Evolutionary conservation across 1,140 invertebrate genomes (phyloP), one percentile per base, ranked within the genome.

Genomic region (Nomia melanderi): DNA sequence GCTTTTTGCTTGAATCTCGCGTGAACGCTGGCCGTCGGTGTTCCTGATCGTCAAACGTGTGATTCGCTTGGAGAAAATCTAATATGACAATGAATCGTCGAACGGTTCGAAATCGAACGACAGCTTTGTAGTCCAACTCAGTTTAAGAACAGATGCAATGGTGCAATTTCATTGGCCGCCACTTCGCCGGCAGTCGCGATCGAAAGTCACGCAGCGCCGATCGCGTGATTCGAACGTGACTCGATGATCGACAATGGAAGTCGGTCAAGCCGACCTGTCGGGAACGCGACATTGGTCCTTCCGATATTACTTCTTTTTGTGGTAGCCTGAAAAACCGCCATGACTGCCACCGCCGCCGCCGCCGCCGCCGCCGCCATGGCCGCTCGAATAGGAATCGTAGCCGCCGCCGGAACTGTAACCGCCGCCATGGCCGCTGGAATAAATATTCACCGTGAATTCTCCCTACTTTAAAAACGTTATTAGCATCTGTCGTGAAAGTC

Each of bases 291-390:
- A 57, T 69, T 31, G 9, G 27, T 23, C 12, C 20, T 5, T 14
- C 23, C 14, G 39, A 4, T 77, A 11, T 66, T 79, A 86, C 69
- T 86, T 84, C 50, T 77, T 80, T 31, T 87, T 84, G 29, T 85
- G 79, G 27, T 87, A 87, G 36, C 86, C 84, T 2, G 81, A 69
- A 57, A 87, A 86, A 41, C 86, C 84, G 36, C 84, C 77, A 7
- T 78, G 67, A 6, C 39, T n/a, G 20, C 82, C 82, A 0, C 72
- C 69, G 8, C 63, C 71, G 20, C 59, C 63, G 1, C 78, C 73
- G 5, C 74, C 70, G 6, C 76, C 62, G 1, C 83, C 67, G 1
- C 80, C 78, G 0, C 79, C 62, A 12, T 85, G 77, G 27, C 86
- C 85, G 3, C 85, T 78, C 7, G 85, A 85, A 47, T 83, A 86